A percentile compares a stretch with the other conserved stretches of the same genome.
Conservation (phyloP, 1,140 invertebrate genomes). For the Argopecten irradians region DNA sequence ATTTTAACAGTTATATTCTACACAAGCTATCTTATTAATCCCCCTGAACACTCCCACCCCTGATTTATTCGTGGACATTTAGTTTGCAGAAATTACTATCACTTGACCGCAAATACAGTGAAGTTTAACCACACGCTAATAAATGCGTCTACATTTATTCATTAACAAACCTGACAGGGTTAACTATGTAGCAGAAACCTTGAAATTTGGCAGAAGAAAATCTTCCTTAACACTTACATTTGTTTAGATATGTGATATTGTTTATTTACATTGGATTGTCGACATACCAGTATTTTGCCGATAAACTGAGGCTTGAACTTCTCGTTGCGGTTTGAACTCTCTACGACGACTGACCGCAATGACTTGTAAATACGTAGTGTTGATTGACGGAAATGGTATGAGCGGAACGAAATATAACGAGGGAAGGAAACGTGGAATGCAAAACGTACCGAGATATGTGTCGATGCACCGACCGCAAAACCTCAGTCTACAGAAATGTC, state of each 20-base stretch:
- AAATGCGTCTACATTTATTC: no score
- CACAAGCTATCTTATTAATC: no score
- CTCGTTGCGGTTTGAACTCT: not conserved
- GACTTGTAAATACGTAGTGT: not conserved
- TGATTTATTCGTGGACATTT: no score
- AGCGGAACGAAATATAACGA: not conserved
- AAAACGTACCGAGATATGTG: not conserved
- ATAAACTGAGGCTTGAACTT: not conserved
- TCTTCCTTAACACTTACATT: not conserved
- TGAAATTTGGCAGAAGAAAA: not conserved
- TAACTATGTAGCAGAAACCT: not conserved
- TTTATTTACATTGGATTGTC: not conserved
- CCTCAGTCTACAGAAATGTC: no score
- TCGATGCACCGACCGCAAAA: no score
- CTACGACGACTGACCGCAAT: not conserved
- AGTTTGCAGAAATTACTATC: no score
- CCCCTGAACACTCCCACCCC: no score
- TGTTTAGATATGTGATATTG: slow-evolving; percentile 17
- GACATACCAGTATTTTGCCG: not conserved
- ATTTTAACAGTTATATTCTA: no score
- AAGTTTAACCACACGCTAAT: no score
- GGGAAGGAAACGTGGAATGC: not conserved
- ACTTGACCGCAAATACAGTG: no score
- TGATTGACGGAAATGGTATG: not conserved
- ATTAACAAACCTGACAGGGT: not conserved